Evolutionary conservation across 2,113 vertebrate genomes (phyloP).

Genomic region (Melanotaenia duboulayi): DNA sequence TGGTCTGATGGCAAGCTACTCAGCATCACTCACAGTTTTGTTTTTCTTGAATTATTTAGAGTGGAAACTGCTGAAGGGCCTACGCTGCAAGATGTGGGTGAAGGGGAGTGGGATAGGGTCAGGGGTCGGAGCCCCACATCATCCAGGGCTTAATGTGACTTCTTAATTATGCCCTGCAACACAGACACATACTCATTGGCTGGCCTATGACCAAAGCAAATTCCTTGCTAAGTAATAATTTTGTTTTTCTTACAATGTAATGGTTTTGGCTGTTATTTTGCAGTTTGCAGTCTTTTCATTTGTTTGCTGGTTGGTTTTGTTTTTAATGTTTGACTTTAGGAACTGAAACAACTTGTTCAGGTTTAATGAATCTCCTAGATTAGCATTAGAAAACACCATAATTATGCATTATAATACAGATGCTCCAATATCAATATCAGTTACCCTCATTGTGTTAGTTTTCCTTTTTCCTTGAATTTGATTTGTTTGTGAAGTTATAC

Average conservation of each 20-base stretch:
- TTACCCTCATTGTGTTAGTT: too few relatives aligned
- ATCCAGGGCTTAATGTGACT: slow-evolving; percentile 20
- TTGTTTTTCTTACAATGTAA: background rate
- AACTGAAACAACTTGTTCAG: too few relatives aligned
- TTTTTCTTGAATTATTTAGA: slow-evolving; percentile 57
- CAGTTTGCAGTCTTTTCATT: too few relatives aligned
- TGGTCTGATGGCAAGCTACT: slow-evolving; percentile 10
- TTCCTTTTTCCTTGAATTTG: too few relatives aligned
- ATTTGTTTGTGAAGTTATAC: too few relatives aligned
- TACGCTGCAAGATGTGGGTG: slow-evolving; percentile 13
- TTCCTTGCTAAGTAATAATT: background rate
- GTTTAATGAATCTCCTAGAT: too few relatives aligned
- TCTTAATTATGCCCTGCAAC: slow-evolving; percentile 23
- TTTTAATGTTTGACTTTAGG: too few relatives aligned
- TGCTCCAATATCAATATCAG: too few relatives aligned
- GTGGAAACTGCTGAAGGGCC: slow-evolving; percentile 47
- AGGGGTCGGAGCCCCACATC: slow-evolving; percentile 10
- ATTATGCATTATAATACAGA: too few relatives aligned
- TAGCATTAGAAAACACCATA: too few relatives aligned
- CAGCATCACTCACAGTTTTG: slow-evolving; percentile 21
- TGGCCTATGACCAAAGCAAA: background rate
- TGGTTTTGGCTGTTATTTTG: too few relatives aligned
- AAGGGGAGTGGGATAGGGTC: slow-evolving; percentile 33
- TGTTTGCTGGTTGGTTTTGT: too few relatives aligned
- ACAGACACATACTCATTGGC: accelerated